Evolutionary conservation across 2,888 invertebrate species (phyloP).

Genomic region (Spatulosminthurus flaviceps): DNA sequence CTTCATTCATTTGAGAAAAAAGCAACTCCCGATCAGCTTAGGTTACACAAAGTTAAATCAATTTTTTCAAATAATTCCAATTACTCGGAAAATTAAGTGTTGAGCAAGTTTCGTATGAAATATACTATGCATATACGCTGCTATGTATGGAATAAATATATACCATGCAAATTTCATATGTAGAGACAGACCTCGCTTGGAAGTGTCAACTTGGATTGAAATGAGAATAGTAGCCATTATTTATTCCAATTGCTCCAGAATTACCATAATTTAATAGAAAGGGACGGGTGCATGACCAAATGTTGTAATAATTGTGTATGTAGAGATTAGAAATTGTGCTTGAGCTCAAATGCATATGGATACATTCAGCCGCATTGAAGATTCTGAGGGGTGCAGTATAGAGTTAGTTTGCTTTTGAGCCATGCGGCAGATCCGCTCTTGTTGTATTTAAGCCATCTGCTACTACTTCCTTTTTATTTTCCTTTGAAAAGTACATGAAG

Average conservation of each 20-base stretch:
- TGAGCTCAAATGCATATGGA: no score
- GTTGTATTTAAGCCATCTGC: slow-evolving; percentile 2
- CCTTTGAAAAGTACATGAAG: not conserved
- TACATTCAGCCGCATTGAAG: no score
- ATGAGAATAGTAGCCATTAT: not conserved
- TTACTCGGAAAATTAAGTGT: not conserved
- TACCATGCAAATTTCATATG: no score
- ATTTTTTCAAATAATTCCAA: not conserved
- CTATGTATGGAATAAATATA: no score
- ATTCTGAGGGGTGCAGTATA: no score
- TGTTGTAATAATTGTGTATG: slow-evolving; percentile 1
- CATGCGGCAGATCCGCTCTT: no score
- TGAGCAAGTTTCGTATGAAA: not conserved
- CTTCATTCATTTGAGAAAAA: slow-evolving; percentile 33
- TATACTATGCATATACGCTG: no score
- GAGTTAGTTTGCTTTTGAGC: no score
- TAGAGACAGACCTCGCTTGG: no score
- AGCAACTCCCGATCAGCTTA: not conserved
- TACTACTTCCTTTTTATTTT: not conserved
- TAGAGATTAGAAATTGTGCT: no score
- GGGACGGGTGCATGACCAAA: slow-evolving; percentile 10
- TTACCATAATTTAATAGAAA: not conserved
- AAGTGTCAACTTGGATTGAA: no score
- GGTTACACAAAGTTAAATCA: not conserved
- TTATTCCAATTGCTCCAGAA: not conserved